phyloP scores from a whole-genome alignment of 2,888 invertebrate genomes.

The Agriopis aurantiaria region DNA sequence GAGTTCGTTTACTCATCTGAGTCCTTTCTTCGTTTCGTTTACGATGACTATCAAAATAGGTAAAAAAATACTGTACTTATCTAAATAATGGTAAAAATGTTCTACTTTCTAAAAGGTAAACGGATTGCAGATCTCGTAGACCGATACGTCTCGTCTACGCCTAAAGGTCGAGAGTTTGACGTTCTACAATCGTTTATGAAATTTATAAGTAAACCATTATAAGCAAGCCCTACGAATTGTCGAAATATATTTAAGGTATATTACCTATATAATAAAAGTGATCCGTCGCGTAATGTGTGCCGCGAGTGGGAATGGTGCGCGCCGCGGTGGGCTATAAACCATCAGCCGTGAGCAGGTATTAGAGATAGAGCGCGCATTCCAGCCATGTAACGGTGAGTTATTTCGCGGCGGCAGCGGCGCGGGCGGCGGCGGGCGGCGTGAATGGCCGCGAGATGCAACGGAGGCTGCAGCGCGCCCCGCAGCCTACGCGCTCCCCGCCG shows the following conservation, averaged over 20 bases:
- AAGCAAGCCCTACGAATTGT: constrained; percentile 29
- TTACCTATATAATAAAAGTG: constrained; percentile 16
- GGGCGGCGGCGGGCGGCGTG: constrained; percentile 62
- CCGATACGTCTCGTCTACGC: constrained; percentile 34
- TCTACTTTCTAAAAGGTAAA: constrained; percentile 5
- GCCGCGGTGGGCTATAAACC: constrained; percentile 48
- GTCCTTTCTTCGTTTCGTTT: neutral
- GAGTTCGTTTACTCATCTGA: neutral
- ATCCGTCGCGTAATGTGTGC: constrained; percentile 30
- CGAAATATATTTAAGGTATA: neutral
- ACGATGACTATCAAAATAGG: neutral
- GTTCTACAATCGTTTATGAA: constrained; percentile 2
- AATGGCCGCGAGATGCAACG: constrained; percentile 83
- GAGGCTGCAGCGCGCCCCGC: constrained; percentile 74
- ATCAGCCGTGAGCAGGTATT: constrained; percentile 56
- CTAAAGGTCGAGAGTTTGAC: neutral
- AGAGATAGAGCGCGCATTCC: constrained; percentile 83
- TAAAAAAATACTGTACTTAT: neutral
- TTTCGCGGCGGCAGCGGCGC: constrained; percentile 71
- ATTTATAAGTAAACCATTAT: neutral
- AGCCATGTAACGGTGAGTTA: constrained; percentile 83
- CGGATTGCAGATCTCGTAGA: constrained; percentile 13
- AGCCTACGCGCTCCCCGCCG: constrained; percentile 56
- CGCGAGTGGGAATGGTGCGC: constrained; percentile 51
- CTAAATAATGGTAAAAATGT: neutral